Evolutionary conservation across 1,140 invertebrate species (phyloP).

Genomic region (Mesaphorura yosii): DNA sequence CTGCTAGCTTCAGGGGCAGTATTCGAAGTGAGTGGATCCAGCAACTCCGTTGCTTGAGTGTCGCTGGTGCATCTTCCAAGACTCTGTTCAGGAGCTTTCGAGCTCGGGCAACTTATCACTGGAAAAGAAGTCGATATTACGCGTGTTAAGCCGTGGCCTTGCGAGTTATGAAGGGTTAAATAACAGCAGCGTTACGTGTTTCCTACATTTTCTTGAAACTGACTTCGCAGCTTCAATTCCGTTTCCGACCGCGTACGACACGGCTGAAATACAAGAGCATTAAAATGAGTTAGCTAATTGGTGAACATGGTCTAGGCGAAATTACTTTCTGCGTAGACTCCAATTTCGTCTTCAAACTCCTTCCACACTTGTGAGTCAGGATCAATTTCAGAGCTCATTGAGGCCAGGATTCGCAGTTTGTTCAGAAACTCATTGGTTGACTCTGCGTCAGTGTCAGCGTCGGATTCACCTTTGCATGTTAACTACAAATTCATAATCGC

Average conservation of each 20-base stretch:
- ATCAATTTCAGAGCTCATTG: constrained; percentile 7
- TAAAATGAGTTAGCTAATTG: neutral
- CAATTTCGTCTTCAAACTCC: constrained; percentile 12
- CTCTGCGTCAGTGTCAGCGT: neutral
- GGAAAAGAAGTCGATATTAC: no score
- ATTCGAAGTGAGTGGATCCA: no score
- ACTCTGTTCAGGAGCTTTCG: no score
- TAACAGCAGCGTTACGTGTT: no score
- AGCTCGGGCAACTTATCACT: no score
- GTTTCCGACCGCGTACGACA: neutral
- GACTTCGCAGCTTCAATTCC: neutral
- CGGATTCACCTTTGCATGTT: neutral
- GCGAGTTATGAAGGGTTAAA: no score
- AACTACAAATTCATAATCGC: neutral
- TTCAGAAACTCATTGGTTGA: neutral
- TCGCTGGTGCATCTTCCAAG: no score
- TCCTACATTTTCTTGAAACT: no score
- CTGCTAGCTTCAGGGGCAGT: no score
- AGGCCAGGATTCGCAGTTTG: neutral
- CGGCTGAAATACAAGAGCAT: no score
- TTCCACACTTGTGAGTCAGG: constrained; percentile 4
- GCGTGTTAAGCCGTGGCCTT: no score
- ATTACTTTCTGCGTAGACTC: neutral
- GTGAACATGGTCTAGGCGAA: neutral
- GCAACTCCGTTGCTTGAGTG: no score